Evolutionary conservation across 2,797 vertebrate genomes (phyloP), one percentile per base, ranked within the genome.

Genomic region (Lepus townsendii): DNA sequence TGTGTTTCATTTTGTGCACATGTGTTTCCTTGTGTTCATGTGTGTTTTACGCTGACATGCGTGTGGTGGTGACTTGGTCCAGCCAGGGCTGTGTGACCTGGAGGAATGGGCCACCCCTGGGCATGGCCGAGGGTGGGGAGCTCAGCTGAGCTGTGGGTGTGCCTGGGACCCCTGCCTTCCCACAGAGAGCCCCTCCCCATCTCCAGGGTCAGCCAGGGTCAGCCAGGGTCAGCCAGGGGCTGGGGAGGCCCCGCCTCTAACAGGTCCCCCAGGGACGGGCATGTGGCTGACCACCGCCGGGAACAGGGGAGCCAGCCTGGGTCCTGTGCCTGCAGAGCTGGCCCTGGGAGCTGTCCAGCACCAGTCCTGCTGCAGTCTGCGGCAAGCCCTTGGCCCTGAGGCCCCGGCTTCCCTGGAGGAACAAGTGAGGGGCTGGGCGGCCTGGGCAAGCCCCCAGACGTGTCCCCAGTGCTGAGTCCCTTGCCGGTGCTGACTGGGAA

Each of bases 271-370:
- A 47, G 8, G 0, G 62, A 13, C 17, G 9, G 88, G 52, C 5
- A 30, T 11, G 30, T 42, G 5, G 0, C 27, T 32, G 17, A n/a
- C 16, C 38, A 35, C 38, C 19, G 38, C 22, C 72, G 26, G 16
- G 20, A 1, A 4, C 30, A 2, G 13, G 47, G 54, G 35, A 30
- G 4, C 1, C 3, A 6, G 0, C 30, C 63, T 35, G 60, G 27
- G 78, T 47, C 42, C 42, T 47, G 42, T 47, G 42, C 42, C 19
- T 22, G 17, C 11, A 7, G 69, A 32, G 35, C 35, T 12, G 2
- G 2, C 17, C 17, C 20, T 7, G 4, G 60, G 96, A 96, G 94
- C 94, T 96, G 95, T 96, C 96, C 95, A 87, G 76, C 57, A 3
- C 5, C 0, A 0, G 35, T 32, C 5, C 52, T 94, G 91, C 95